Evolutionary conservation across 2,888 invertebrate species (phyloP).

Genomic region (Leucophenga montana): DNA sequence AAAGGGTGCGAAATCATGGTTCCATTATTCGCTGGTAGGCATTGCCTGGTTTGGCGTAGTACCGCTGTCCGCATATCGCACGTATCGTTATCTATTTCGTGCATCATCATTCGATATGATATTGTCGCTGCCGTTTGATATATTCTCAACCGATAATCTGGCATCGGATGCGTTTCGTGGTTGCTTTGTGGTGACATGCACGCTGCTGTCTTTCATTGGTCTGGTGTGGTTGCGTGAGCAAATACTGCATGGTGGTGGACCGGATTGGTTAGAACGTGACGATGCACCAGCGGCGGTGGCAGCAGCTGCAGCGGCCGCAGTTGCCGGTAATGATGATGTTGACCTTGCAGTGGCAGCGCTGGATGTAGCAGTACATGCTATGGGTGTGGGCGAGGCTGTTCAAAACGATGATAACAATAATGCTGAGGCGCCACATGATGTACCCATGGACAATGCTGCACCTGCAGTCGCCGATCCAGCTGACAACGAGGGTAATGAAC

Average conservation of each 20-base stretch:
- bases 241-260: slow-evolving; percentile 96
- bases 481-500: slow-evolving; percentile 74
- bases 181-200: slow-evolving; percentile 96
- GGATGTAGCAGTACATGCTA: slow-evolving; percentile 67
- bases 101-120: slow-evolving; percentile 88
- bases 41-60: slow-evolving; percentile 98
- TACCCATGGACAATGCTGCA: slow-evolving; percentile 68
- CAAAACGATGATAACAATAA: slow-evolving; percentile 73
- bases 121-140: slow-evolving; percentile 90
- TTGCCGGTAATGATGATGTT: slow-evolving; percentile 69
- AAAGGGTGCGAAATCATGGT: slow-evolving; percentile 95
- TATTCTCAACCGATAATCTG: slow-evolving; percentile 93
- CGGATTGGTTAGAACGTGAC: slow-evolving; percentile 92
- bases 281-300: slow-evolving; percentile 71
- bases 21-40: slow-evolving; percentile 97
- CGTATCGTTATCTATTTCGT: slow-evolving; percentile 93
- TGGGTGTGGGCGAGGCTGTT: slow-evolving; percentile 57
- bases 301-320: slow-evolving; percentile 44
- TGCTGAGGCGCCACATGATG: slow-evolving; percentile 61
- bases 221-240: slow-evolving; percentile 98
- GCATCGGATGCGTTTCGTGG: slow-evolving; percentile 96
- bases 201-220: slow-evolving; percentile 95
- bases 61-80: slow-evolving; percentile 95
- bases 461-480: slow-evolving; percentile 70
- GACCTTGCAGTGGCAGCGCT: slow-evolving; percentile 55